Evolutionary conservation across 2,888 invertebrate genomes (phyloP).

Genomic region (Oxystoma pomonae): DNA sequence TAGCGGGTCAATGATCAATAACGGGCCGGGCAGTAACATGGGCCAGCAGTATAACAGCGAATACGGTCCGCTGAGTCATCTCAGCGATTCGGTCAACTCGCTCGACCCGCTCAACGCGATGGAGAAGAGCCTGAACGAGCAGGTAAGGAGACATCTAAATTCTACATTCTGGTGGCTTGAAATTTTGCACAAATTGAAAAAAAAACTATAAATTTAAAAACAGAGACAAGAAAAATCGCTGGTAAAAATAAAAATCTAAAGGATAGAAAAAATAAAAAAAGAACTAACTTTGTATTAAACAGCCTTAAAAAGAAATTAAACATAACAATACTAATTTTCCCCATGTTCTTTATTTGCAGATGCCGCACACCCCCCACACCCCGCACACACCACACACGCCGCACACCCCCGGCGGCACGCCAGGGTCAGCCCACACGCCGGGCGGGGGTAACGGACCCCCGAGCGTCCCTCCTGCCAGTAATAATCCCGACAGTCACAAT

Average conservation of each 20-base stretch:
- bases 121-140: conserved; percentile 88
- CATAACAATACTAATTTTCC: too few species aligned
- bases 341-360: too few species aligned
- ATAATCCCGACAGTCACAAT: conserved; percentile 41
- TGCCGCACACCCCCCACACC: conserved; percentile 75
- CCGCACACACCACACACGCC: conserved; percentile 77
- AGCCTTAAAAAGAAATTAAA: too few species aligned
- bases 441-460: conserved; percentile 74
- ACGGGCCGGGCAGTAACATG: conserved; percentile 52
- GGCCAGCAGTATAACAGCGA: conserved; percentile 58
- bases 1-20: conserved; percentile 80
- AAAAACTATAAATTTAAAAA: too few species aligned
- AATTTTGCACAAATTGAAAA: background rate
- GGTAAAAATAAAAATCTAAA: too few species aligned
- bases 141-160: conserved; percentile 53
- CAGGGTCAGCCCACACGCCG: conserved; percentile 63
- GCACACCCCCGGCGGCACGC: conserved; percentile 69
- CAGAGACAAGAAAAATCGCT: too few species aligned
- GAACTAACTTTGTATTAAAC: too few species aligned
- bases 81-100: conserved; percentile 84
- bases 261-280: too few species aligned
- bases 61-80: conserved; percentile 72
- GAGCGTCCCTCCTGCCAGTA: conserved; percentile 63
- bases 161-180: background rate
- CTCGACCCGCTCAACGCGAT: conserved; percentile 88